Evolutionary conservation across 2,888 invertebrate genomes (phyloP), one percentile per base, ranked within the genome.

Genomic region (Eurytoma californica): DNA sequence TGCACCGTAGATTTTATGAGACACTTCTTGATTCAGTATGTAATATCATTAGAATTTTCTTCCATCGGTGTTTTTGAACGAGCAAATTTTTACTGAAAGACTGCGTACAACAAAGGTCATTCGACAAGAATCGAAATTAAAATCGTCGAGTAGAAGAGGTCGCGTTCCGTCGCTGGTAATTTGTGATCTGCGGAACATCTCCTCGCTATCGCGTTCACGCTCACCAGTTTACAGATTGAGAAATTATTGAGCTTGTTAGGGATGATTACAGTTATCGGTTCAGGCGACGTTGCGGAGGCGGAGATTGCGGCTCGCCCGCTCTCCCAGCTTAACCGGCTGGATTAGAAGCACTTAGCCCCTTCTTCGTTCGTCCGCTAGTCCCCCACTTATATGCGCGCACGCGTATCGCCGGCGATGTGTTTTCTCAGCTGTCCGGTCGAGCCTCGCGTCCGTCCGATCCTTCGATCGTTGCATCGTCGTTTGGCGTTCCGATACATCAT

Each of bases 241-340:
- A 86, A 87, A 85, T 88, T 86, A 87, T 86, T 86, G 87, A 87
- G 83, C 84, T 86, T 83, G 84, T 85, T 84, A 83, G 74, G 83
- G 85, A 84, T 86, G 86, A 88, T 88, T 86, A 86, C 85, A 87
- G 84, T 87, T 85, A 86, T 86, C 85, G 85, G 84, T 83, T 86
- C 86, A 85, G 70, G 67, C 53, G 72, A 18, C n/a, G 66, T 16
- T 24, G 61, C 60, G 9, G 67, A 66, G 47, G 16, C 67, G 61
- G 77, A 78, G 67, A 78, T 72, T 67, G 72, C 67, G 72, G 67
- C 20, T 12, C 55, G 67, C 55, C 61, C 30, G 39, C 5, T 30
- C 24, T 20, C 24, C 20, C 18, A n/a, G 58, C 58, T 77, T 77
- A 77, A 77, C 51, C 57, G 20, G 66, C n/a, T 58, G 57, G 66